Percentiles rank a stretch among this genome's conserved stretches.
Evolutionary conservation across 1,140 invertebrate species (phyloP).

Genomic region (Orius laevigatus): DNA sequence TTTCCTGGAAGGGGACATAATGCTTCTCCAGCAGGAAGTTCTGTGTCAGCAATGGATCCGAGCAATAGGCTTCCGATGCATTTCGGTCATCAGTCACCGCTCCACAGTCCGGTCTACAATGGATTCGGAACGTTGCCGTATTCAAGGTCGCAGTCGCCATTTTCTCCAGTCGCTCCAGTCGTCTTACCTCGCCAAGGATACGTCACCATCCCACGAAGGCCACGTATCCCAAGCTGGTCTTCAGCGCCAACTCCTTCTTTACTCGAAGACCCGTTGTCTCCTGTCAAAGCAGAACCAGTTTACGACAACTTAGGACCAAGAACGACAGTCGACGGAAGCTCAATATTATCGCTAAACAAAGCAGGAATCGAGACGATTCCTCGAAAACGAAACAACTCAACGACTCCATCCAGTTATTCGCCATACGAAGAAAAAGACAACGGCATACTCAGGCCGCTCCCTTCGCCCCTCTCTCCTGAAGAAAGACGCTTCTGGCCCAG

Average conservation of each 20-base stretch:
- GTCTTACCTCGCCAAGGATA: slow-evolving; percentile 54
- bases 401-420: slow-evolving; percentile 29
- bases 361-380: slow-evolving; percentile 26
- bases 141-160: slow-evolving; percentile 53
- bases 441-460: slow-evolving; percentile 17
- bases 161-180: slow-evolving; percentile 36
- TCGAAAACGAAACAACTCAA: slow-evolving; percentile 28
- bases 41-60: slow-evolving; percentile 50
- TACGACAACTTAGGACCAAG: slow-evolving; percentile 69
- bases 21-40: slow-evolving; percentile 46
- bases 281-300: slow-evolving; percentile 44
- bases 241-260: slow-evolving; percentile 34
- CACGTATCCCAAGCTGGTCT: slow-evolving; percentile 65
- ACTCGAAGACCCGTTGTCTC: slow-evolving; percentile 18
- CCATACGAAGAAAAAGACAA: slow-evolving; percentile 42
- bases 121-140: slow-evolving; percentile 46
- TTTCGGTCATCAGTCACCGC: slow-evolving; percentile 30
- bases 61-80: slow-evolving; percentile 8
- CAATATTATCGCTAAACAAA: slow-evolving; percentile 56
- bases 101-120: slow-evolving; percentile 36
- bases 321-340: slow-evolving; percentile 72
- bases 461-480: slow-evolving; percentile 11
- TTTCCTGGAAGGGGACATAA: slow-evolving; percentile 45
- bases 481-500: background rate
- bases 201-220: slow-evolving; percentile 67